Evolutionary conservation across 2,888 invertebrate genomes (phyloP).

Genomic region (Lasioglossum oenotherae): DNA sequence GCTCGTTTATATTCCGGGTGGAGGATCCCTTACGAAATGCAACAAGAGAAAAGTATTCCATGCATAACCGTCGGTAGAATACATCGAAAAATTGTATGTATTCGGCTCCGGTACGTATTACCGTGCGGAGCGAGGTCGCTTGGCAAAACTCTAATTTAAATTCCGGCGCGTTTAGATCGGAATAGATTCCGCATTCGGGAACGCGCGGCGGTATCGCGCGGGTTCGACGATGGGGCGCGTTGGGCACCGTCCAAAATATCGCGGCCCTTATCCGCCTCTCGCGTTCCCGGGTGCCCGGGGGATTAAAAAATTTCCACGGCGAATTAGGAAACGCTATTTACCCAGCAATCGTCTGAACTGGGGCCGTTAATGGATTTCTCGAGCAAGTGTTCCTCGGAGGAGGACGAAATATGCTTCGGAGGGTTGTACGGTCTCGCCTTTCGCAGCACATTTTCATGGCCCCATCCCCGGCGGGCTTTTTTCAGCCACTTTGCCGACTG

Average conservation of each 20-base stretch:
- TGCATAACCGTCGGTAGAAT: conserved; percentile 22
- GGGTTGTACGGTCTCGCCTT: conserved; percentile 22
- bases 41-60: conserved; percentile 32
- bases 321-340: conserved; percentile 38
- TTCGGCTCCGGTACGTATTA: conserved; percentile 28
- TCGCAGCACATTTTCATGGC: conserved; percentile 29
- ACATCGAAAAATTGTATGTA: conserved; percentile 42
- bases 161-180: conserved; percentile 52
- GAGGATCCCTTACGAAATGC: conserved; percentile 24
- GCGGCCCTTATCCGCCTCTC: neutral
- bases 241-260: conserved; percentile 47
- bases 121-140: neutral
- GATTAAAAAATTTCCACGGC: conserved; percentile 17
- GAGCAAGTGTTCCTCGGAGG: conserved; percentile 29
- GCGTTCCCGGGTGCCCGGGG: neutral
- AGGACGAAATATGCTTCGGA: conserved; percentile 29
- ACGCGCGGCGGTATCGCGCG: conserved; percentile 12
- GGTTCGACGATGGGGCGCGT: conserved; percentile 21
- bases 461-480: conserved; percentile 41
- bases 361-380: conserved; percentile 36
- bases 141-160: conserved; percentile 59
- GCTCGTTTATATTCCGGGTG: conserved; percentile 43
- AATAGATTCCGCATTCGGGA: conserved; percentile 52
- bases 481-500: conserved; percentile 61
- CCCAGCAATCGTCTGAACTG: conserved; percentile 17